Evolutionary conservation across 2,113 vertebrate species (phyloP).

Genomic region (Archilochus colubris): DNA sequence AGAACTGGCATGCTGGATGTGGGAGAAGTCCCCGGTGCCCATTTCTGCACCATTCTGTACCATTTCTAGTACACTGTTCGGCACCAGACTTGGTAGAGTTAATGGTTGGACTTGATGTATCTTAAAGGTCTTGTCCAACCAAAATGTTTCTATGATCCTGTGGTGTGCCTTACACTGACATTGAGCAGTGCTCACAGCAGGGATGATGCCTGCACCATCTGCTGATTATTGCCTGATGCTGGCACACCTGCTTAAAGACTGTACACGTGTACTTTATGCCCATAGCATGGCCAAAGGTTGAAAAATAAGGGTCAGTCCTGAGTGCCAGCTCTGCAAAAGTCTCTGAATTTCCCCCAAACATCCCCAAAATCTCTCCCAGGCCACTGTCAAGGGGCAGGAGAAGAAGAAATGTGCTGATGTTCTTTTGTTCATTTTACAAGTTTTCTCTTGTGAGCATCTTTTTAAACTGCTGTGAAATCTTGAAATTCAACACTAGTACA

Average conservation of each 20-base stretch:
- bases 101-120: no score
- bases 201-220: background rate
- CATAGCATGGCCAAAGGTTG: rapidly evolving
- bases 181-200: background rate
- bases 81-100: no score
- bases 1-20: background rate
- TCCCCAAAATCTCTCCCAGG: background rate
- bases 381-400: background rate
- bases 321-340: background rate
- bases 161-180: background rate
- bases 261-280: background rate
- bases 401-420: background rate
- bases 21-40: background rate
- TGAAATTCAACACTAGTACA: background rate
- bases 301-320: background rate
- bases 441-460: background rate
- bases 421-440: background rate
- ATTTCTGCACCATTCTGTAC: no score
- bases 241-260: background rate
- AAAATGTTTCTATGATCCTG: no score
- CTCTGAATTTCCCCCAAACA: background rate
- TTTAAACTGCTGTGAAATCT: background rate
- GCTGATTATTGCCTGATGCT: background rate
- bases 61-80: no score
- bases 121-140: no score